Conservation (phyloP, 2,888 invertebrate species). For the Sesia bembeciformis region DNA sequence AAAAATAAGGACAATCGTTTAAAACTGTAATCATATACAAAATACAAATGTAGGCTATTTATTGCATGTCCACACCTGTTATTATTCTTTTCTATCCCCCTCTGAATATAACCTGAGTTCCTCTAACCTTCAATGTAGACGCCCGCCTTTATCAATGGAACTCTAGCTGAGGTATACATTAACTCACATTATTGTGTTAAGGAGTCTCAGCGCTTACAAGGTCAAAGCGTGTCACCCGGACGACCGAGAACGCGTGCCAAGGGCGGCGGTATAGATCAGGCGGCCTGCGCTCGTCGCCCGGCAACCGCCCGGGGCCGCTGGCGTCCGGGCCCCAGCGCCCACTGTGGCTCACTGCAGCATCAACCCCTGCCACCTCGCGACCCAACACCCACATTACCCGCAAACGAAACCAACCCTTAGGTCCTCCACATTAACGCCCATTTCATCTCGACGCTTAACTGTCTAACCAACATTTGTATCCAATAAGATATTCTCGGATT, state of each 20-base stretch:
- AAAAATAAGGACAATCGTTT: too few relatives aligned
- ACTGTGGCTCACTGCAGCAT: not conserved
- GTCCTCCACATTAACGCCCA: not conserved
- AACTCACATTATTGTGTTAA: not conserved
- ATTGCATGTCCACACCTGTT: too few relatives aligned
- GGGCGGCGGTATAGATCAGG: slow-evolving; percentile 10
- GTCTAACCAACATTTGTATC: slow-evolving; percentile 1
- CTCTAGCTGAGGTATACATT: not conserved
- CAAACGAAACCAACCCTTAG: not conserved
- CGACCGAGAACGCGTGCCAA: slow-evolving; percentile 20
- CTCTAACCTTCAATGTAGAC: not conserved
- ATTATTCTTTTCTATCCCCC: too few relatives aligned
- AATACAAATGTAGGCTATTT: too few relatives aligned
- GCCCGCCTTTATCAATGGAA: not conserved
- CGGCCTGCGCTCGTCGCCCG: slow-evolving; percentile 13
- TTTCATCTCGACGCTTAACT: slow-evolving; percentile 3
- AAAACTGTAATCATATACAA: too few relatives aligned
- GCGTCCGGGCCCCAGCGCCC: not conserved
- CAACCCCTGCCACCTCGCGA: not conserved
- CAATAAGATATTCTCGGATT: slow-evolving; percentile 1
- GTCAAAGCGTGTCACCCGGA: slow-evolving; percentile 21
- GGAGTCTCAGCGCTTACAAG: slow-evolving; percentile 13
- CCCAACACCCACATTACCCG: not conserved
- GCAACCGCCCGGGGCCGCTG: slow-evolving; percentile 17
- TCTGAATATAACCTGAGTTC: too few relatives aligned